phyloP scores from a whole-genome alignment of 2,113 vertebrate species.

The Martes martes region DNA sequence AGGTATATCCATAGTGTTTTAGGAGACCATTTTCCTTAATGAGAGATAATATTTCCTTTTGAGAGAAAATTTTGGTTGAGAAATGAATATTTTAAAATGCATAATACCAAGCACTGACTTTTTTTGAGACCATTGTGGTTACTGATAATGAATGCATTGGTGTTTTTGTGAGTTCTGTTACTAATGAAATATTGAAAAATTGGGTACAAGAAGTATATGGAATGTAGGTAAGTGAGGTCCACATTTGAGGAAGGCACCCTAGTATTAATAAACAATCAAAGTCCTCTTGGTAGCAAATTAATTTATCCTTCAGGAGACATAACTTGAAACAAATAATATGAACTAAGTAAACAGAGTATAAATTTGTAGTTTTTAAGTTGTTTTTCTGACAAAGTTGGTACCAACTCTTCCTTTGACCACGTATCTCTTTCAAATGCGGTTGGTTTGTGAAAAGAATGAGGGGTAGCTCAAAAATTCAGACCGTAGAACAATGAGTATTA shows the following conservation, averaged over 20 bases:
- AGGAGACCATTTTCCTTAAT: neutral
- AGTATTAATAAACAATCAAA: neutral
- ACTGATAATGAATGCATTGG: neutral
- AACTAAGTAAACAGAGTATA: neutral
- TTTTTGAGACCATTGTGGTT: neutral
- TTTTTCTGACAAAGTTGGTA: neutral
- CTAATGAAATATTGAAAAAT: neutral
- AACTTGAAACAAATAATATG: neutral
- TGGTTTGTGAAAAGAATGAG: neutral
- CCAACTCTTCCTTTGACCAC: neutral
- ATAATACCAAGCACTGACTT: neutral
- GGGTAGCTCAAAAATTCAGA: neutral
- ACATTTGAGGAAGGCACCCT: neutral
- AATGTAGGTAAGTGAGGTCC: neutral
- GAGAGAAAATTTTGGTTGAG: neutral
- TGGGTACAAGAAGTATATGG: neutral
- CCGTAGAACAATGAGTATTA: neutral
- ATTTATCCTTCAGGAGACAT: neutral
- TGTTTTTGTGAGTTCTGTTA: neutral
- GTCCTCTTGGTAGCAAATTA: neutral
- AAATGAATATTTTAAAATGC: neutral
- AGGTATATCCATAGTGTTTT: neutral
- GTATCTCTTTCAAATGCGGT: neutral
- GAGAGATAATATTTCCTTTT: neutral
- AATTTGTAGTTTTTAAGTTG: neutral